These are phyloP conservation scores for Fragum sueziense DNA, from an alignment of 2,888 invertebrate species.

Conservation along the genomic window DNA sequence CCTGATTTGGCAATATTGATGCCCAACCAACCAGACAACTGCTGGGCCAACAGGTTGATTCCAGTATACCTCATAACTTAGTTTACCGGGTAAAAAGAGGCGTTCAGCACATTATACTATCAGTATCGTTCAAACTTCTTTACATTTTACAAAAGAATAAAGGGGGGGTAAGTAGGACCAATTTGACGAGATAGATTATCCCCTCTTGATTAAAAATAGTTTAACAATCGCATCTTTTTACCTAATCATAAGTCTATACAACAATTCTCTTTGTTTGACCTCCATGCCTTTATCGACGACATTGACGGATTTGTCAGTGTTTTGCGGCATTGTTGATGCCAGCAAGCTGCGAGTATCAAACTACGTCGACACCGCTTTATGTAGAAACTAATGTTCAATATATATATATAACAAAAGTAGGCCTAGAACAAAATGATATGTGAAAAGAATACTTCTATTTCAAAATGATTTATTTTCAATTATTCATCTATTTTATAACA, in stretches of 20 bases:
- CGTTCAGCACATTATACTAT: not conserved
- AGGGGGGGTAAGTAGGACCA: not conserved
- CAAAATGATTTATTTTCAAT: too few species aligned
- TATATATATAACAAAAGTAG: too few species aligned
- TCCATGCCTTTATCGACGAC: constrained; percentile 42
- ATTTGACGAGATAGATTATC: not conserved
- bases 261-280: constrained; percentile 71
- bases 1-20: too few species aligned
- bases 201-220: not conserved
- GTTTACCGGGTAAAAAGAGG: too few species aligned
- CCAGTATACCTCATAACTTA: too few species aligned
- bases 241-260: constrained; percentile 71
- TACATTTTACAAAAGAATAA: not conserved
- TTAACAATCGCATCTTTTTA: constrained; percentile 2
- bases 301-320: not conserved
- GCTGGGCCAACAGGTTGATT: too few species aligned
- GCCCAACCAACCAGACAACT: too few species aligned
- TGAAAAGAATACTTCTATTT: too few species aligned
- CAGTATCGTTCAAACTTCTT: not conserved
- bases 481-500: too few species aligned
- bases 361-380: not conserved
- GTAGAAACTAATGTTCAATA: not conserved
- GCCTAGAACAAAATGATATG: too few species aligned
- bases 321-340: not conserved
- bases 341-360: not conserved